phyloP scores from a whole-genome alignment of 2,888 invertebrate genomes.

The Argyra leucocephala region DNA sequence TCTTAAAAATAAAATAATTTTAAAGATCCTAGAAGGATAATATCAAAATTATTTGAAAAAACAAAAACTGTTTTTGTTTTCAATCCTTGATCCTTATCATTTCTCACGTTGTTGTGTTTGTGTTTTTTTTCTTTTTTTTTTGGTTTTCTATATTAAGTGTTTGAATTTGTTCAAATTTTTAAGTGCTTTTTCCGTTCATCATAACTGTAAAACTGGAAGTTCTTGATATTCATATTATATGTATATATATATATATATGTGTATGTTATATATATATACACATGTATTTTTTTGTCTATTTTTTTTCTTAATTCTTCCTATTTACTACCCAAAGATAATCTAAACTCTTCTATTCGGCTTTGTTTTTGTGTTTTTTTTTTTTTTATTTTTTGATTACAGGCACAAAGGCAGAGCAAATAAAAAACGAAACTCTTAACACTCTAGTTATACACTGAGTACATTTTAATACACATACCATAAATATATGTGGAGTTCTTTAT shows the following conservation, averaged over 20 bases:
- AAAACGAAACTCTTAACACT: no score
- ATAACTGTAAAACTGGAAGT: neutral
- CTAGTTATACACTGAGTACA: no score
- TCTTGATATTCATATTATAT: no score
- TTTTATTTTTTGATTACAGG: no score
- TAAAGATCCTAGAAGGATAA: no score
- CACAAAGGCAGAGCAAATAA: no score
- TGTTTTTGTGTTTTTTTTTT: no score
- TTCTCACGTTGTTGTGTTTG: neutral
- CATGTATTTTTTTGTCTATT: neutral
- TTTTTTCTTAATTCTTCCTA: neutral
- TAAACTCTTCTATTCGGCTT: neutral
- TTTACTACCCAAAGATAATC: neutral
- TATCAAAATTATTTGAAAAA: no score
- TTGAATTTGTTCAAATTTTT: neutral
- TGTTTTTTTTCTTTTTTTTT: neutral
- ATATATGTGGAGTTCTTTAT: neutral
- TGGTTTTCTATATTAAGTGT: neutral
- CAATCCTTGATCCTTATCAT: conserved; percentile 3
- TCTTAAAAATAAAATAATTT: no score
- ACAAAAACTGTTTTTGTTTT: neutral
- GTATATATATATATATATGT: no score
- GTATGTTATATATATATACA: no score
- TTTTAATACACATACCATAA: no score
- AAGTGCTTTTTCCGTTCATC: neutral